Evolutionary conservation across 2,113 vertebrate species (phyloP).

Genomic region (Forbesichthys agassizii): DNA sequence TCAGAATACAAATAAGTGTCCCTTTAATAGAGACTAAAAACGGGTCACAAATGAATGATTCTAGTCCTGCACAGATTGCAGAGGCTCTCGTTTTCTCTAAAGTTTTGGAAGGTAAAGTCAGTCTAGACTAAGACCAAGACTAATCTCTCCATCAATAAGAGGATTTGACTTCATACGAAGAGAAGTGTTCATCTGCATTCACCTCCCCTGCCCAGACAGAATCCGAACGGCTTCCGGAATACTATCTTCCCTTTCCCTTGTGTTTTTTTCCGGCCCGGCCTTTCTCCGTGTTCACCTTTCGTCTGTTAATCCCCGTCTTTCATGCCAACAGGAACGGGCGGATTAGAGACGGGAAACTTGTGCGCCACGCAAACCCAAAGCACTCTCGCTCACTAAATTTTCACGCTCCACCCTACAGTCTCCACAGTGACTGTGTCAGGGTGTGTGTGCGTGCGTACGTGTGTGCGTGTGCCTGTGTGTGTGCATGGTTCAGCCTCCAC

Average conservation of each 20-base stretch:
- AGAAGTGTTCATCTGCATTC: conserved; percentile 59
- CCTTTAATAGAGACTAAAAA: neutral
- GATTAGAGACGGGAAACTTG: conserved; percentile 65
- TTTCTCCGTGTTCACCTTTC: conserved; percentile 68
- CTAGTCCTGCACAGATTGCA: conserved; percentile 11
- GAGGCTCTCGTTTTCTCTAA: conserved; percentile 5
- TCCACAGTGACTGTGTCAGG: neutral
- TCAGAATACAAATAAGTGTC: neutral
- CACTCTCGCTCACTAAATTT: conserved; percentile 17
- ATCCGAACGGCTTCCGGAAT: conserved; percentile 46
- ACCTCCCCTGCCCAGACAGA: conserved; percentile 17
- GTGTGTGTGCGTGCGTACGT: conserved; percentile 11
- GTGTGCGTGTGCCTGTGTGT: conserved; percentile 4
- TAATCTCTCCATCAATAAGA: conserved; percentile 62
- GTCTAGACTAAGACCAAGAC: neutral
- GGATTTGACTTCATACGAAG: conserved; percentile 57
- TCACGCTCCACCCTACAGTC: conserved; percentile 22
- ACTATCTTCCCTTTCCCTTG: conserved; percentile 38
- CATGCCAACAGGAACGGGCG: conserved; percentile 64
- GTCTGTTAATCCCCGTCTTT: conserved; percentile 68
- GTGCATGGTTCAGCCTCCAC: neutral
- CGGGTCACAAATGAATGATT: conserved; percentile 4
- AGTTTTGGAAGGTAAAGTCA: conserved; percentile 42
- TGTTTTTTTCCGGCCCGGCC: conserved; percentile 44
- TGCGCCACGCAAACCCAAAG: conserved; percentile 28